Conservation (phyloP, 2,888 invertebrate species). For the Julus scanicus region DNA sequence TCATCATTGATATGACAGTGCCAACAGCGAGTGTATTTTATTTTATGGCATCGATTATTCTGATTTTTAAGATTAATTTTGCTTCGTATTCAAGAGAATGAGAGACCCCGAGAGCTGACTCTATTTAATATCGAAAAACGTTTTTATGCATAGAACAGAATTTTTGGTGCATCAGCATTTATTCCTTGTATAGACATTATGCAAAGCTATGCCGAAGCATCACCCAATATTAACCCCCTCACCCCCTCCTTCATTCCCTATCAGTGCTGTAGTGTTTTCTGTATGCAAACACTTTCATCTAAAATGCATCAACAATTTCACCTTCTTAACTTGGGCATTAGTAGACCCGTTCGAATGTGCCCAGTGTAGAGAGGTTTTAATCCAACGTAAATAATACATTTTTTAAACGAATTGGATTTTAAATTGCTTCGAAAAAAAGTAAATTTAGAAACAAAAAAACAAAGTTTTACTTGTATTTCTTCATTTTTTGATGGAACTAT, state of each 20-base stretch:
- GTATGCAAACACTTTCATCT: constrained; percentile 11
- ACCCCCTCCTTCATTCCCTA: not conserved
- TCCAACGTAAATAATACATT: not conserved
- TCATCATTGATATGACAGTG: constrained; percentile 20
- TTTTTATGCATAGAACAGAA: not conserved
- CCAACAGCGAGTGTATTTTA: constrained; percentile 36
- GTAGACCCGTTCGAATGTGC: not conserved
- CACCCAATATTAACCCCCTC: constrained; percentile 8
- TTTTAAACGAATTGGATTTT: not conserved
- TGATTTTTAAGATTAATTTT: constrained; percentile 37
- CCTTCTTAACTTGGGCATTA: not conserved
- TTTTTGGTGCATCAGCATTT: constrained; percentile 31
- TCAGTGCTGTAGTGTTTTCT: constrained; percentile 30
- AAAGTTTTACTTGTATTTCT: too few relatives aligned
- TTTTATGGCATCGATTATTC: constrained; percentile 36
- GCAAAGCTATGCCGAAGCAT: constrained; percentile 17
- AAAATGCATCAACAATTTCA: not conserved
- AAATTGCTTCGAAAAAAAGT: too few relatives aligned
- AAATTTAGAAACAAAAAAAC: too few relatives aligned
- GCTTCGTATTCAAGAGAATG: not conserved
- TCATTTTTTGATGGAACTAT: too few relatives aligned
- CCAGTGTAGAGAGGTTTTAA: not conserved
- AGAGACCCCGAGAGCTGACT: constrained; percentile 24
- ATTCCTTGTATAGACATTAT: constrained; percentile 5
- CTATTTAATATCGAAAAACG: constrained; percentile 39